Base-by-base conservation (phyloP, 2,888 invertebrate species). In the Xanthorhoe designata region DNA sequence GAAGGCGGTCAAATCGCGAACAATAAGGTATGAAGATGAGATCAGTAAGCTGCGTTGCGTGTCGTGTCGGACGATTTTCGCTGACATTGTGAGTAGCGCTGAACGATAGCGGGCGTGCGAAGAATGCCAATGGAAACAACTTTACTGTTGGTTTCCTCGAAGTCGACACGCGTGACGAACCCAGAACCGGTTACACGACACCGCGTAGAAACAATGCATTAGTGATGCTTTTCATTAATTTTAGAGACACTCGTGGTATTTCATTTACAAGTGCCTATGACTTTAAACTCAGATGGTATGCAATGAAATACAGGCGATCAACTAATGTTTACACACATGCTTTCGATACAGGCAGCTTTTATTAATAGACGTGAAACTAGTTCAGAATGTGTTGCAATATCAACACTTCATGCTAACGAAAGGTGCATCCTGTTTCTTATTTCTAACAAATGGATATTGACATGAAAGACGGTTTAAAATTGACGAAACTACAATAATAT, bases 131-230 rank as follows among this genome's bases (percentile, higher is more conserved):
- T 88, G 84, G 86, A 84, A 89, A 88, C 89, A 89, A 88, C 76
- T 79, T 79, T 83, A 83, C 90, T 88, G 91, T 89, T 90, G 85
- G 86, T 89, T 92, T 90, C 89, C 87, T 84, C 84, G 90, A 89
- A 91, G 80, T 75, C 82, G 79, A 82, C 82, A 84, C 85, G 90
- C 91, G 88, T 89, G 89, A 88, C 89, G 84, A 85, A 83, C 82
- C 75, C 74, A 81, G 82, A 84, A 87, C 87, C 86, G 88, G 89
- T 89, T 86, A 87, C 86, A 85, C 85, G 88, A 89, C 83, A 85
- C 85, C 85, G 86, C 85, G 81, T 83, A 87, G 83, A 86, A 88
- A 89, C 87, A 88, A 88, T 86, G 87, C 85, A 85, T 86, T 86
- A 82, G 81, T 83, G 81, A 85, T 85, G 85, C 81, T 84, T 85